Base-by-base conservation (phyloP, 2,797 vertebrate species). In the Epinephelus malabaricus region DNA sequence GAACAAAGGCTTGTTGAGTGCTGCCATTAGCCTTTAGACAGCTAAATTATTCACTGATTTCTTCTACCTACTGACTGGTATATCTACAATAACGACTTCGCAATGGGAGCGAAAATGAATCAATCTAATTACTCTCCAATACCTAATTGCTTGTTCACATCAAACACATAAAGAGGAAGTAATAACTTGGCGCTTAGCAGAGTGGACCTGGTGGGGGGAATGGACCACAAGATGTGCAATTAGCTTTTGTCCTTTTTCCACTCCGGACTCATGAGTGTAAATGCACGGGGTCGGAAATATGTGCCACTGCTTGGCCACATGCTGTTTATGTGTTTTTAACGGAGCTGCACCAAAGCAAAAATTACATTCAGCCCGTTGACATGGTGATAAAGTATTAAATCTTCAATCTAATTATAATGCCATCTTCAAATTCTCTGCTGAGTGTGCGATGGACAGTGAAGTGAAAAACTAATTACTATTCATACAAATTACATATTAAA, bases 101-200 rank as follows among this genome's bases (percentile, higher is more conserved):
- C 61, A 84, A 78, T 68, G 58, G 50, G 46, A 66, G 45, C 61
- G 77, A 75, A 84, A 82, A 81, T 72, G 49, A 88, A 91, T 88
- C 69, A 73, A 53, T 83, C 47, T 78, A 87, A 88, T 90, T 72
- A 81, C 54, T 77, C 77, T 70, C 54, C 70, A 71, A 83, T 78
- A 79, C 79, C 50, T 82, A 82, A 91, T 86, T 89, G 80, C 69
- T 81, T 76, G 73, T 81, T 86, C 65, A 77, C 60, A 77, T 81
- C 73, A 75, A 77, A 86, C 68, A 80, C 19, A 82, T 53, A 87
- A 56, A 75, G 51, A 73, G 53, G 68, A 47, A n/a, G 50, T 65
- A 79, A 73, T 59, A 64, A 63, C 27, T 3, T 21, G 73, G 43
- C 1, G 55, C 60, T 67, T 55, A 34, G 72, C 61, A 62, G 71